Conservation (phyloP, 2,888 invertebrate species). For the Mimumesa dahlbomi region DNA sequence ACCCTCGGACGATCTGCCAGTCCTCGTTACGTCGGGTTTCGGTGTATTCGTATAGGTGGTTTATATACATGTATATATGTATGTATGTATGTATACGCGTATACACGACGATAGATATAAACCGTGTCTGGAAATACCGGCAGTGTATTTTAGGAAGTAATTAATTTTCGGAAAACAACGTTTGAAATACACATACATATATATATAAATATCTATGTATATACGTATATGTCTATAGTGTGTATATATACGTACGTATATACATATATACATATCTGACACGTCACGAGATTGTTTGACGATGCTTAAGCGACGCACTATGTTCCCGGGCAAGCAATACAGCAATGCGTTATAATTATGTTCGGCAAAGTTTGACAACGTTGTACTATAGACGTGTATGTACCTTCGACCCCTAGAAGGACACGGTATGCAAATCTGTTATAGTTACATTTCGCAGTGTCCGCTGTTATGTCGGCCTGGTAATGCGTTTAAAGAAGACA, state of each 20-base stretch:
- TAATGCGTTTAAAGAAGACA: neutral
- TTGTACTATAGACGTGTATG: neutral
- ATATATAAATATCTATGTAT: too few relatives aligned
- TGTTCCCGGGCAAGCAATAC: too few relatives aligned
- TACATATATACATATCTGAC: neutral
- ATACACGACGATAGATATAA: neutral
- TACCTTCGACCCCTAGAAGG: neutral
- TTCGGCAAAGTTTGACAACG: slow-evolving; percentile 5
- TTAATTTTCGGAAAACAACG: slow-evolving; percentile 32
- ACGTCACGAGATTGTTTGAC: slow-evolving; percentile 18
- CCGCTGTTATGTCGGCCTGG: neutral
- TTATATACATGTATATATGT: too few relatives aligned
- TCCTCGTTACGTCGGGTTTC: slow-evolving; percentile 36
- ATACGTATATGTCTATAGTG: too few relatives aligned
- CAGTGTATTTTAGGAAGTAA: slow-evolving; percentile 16
- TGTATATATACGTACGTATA: too few relatives aligned
- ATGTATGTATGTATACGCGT: too few relatives aligned
- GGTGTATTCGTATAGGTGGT: too few relatives aligned
- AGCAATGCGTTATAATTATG: slow-evolving; percentile 13
- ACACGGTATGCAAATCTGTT: neutral
- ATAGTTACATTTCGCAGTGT: slow-evolving; percentile 30
- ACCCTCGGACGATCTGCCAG: slow-evolving; percentile 36
- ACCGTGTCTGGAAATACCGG: neutral
- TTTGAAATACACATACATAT: too few relatives aligned
- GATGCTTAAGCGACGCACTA: slow-evolving; percentile 2